Evolutionary conservation across 1,140 invertebrate species (phyloP).

Genomic region (Palaemon carinicauda): DNA sequence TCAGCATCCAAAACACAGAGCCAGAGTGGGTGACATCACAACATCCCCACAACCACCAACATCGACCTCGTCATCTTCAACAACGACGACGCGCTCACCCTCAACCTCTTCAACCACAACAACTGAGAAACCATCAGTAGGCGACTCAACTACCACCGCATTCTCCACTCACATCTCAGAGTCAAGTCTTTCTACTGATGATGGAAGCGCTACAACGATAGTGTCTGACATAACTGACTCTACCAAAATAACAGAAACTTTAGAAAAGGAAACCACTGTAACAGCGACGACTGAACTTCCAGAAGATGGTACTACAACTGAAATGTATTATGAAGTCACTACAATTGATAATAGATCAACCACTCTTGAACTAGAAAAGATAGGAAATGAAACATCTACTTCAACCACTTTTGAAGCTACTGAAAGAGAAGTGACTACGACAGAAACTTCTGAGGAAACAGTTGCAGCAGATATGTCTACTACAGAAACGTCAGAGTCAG

Average conservation of each 20-base stretch:
- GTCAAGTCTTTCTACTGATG: neutral
- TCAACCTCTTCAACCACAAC: neutral
- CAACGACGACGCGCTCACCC: neutral
- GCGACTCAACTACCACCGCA: neutral
- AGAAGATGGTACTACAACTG: neutral
- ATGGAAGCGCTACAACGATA: neutral
- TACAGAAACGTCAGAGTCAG: no score
- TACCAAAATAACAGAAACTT: neutral
- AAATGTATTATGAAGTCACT: neutral
- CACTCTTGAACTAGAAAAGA: no score
- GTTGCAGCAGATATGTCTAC: no score
- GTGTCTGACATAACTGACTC: neutral
- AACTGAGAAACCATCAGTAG: neutral
- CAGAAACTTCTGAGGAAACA: no score
- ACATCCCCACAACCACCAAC: neutral
- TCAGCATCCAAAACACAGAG: no score
- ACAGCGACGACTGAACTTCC: neutral
- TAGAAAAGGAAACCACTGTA: neutral
- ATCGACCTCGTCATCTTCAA: neutral
- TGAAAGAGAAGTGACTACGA: no score
- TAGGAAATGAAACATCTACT: no score
- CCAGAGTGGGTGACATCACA: no score
- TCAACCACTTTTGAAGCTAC: no score
- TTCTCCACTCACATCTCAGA: neutral
- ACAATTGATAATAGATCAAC: neutral